A percentile compares a stretch with the other conserved stretches of the same genome.
These are phyloP conservation scores for Anastrepha ludens DNA, from an alignment of 1,140 invertebrate species.

Conservation along the genomic window DNA sequence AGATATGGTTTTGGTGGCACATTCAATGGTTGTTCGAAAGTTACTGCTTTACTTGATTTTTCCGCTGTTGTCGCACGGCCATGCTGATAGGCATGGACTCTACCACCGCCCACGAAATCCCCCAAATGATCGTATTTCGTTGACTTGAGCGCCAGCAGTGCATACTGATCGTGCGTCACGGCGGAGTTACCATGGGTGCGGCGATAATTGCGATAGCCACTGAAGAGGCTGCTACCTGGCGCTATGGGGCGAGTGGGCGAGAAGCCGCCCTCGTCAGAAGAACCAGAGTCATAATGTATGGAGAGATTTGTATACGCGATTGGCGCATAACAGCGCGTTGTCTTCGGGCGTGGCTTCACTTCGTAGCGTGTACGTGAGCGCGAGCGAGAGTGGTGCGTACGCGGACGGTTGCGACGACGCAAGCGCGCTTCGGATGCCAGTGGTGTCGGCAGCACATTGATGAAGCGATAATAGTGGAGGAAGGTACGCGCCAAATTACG, in stretches of 20 bases:
- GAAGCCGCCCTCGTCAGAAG: constrained; percentile 73
- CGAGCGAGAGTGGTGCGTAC: constrained; percentile 75
- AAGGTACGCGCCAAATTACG: constrained; percentile 85
- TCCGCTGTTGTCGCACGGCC: constrained; percentile 36
- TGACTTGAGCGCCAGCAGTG: constrained; percentile 70
- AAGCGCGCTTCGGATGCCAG: constrained; percentile 76
- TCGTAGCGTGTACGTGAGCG: constrained; percentile 75
- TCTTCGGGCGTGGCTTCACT: constrained; percentile 76
- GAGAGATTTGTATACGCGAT: constrained; percentile 78
- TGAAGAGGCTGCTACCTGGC: constrained; percentile 69
- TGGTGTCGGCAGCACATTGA: constrained; percentile 80
- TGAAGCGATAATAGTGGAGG: constrained; percentile 87
- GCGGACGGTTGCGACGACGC: constrained; percentile 74
- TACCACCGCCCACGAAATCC: background rate
- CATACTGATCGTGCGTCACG: constrained; percentile 65
- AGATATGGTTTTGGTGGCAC: constrained; percentile 78
- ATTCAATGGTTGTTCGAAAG: constrained; percentile 66
- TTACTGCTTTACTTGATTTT: constrained; percentile 29
- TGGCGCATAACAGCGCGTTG: constrained; percentile 77
- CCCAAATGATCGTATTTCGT: constrained; percentile 67
- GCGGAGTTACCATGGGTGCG: constrained; percentile 61
- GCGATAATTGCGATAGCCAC: constrained; percentile 69
- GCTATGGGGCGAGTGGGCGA: constrained; percentile 66
- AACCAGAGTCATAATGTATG: constrained; percentile 77
- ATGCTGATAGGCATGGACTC: constrained; percentile 16